Conservation (phyloP, 1,140 invertebrate genomes). For the Drosophila kanapiae region DNA sequence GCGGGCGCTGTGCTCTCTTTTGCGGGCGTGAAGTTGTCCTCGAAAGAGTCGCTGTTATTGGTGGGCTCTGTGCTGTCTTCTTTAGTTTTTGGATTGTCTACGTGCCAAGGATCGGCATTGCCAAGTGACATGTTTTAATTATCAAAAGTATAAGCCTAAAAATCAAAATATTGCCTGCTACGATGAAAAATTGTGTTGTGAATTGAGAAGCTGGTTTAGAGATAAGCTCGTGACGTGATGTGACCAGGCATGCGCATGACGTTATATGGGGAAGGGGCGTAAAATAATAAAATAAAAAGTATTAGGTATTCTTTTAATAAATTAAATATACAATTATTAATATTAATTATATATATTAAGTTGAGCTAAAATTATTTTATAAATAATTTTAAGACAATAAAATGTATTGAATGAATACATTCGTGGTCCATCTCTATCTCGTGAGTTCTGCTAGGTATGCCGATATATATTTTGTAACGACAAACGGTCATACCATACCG, state of each 20-base stretch:
- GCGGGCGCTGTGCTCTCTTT: conserved; percentile 10
- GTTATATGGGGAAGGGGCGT: too few relatives aligned
- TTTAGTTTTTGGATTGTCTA: conserved; percentile 43
- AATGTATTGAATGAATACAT: background rate
- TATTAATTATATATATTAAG: background rate
- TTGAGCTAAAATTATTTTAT: background rate
- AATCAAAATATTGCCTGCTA: conserved; percentile 19
- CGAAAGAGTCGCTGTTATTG: conserved; percentile 73
- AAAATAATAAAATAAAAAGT: too few relatives aligned
- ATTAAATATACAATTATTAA: too few relatives aligned
- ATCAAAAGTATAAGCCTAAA: conserved; percentile 13
- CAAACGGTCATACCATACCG: background rate
- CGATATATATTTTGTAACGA: background rate
- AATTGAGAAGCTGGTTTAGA: conserved; percentile 7
- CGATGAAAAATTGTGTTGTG: conserved; percentile 3
- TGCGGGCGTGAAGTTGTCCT: conserved; percentile 85
- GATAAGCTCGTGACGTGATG: conserved; percentile 8
- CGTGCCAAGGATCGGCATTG: conserved; percentile 71
- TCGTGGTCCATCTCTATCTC: background rate
- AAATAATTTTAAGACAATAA: too few relatives aligned
- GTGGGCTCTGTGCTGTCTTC: conserved; percentile 23
- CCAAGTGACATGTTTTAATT: conserved; percentile 72
- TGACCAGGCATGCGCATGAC: conserved; percentile 4
- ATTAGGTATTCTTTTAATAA: too few relatives aligned
- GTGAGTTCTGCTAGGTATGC: too few relatives aligned